Conservation (phyloP, 2,113 vertebrate species). For the Montifringilla adamsi region DNA sequence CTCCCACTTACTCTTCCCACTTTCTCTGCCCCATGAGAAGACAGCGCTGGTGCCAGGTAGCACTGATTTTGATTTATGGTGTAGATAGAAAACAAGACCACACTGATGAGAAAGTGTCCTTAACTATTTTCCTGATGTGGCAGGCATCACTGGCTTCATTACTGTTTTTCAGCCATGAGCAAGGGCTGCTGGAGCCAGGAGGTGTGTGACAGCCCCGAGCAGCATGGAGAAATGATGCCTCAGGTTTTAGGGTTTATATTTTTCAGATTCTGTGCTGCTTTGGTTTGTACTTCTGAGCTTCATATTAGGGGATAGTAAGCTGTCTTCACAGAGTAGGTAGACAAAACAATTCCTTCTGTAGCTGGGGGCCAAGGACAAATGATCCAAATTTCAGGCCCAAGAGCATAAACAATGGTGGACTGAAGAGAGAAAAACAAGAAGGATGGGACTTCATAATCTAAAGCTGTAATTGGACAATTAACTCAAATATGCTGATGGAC, state of each 20-base stretch:
- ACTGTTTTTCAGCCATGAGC: accelerated
- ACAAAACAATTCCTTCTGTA: background rate
- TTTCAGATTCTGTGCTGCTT: background rate
- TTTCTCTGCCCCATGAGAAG: background rate
- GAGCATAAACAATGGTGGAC: background rate
- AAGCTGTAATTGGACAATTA: background rate
- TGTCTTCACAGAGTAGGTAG: background rate
- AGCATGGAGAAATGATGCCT: background rate
- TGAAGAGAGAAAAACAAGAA: background rate
- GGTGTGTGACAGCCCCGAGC: accelerated
- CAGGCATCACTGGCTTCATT: background rate
- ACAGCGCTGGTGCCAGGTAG: background rate
- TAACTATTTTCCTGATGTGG: background rate
- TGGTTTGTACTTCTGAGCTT: background rate
- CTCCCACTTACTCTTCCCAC: background rate
- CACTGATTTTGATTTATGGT: background rate
- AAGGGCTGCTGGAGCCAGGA: background rate
- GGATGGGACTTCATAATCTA: background rate
- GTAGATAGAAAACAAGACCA: background rate
- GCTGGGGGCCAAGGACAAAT: background rate
- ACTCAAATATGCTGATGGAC: background rate
- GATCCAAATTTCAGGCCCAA: background rate
- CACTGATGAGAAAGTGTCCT: background rate
- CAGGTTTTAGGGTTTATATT: background rate
- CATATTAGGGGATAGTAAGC: background rate